phyloP scores from a whole-genome alignment of 2,113 vertebrate species.

The Corythornis cristatus region DNA sequence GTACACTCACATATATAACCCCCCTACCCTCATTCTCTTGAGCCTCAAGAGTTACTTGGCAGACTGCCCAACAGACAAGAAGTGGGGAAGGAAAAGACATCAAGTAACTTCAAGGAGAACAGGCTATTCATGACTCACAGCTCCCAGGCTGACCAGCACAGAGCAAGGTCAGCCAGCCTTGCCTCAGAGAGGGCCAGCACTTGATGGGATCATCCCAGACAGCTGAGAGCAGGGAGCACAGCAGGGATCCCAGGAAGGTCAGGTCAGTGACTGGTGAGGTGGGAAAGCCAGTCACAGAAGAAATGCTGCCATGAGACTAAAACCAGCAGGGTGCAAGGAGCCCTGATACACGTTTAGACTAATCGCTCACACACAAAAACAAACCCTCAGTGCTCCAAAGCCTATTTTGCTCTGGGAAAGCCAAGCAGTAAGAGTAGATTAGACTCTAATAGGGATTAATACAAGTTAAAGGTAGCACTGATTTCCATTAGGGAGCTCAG shows the following conservation, averaged over 20 bases:
- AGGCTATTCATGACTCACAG: neutral
- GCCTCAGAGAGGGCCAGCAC: neutral
- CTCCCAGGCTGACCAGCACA: neutral
- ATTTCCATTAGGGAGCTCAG: neutral
- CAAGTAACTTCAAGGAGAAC: neutral
- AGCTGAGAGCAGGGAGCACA: neutral
- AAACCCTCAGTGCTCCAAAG: constrained; percentile 7
- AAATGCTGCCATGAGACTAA: neutral
- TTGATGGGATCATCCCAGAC: neutral
- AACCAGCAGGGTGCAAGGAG: neutral
- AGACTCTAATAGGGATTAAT: constrained; percentile 63
- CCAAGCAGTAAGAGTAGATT: constrained; percentile 47
- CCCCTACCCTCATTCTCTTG: neutral
- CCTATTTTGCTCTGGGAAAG: constrained; percentile 11
- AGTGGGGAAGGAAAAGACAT: neutral
- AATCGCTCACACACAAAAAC: neutral
- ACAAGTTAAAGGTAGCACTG: neutral
- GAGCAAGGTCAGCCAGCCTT: neutral
- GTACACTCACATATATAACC: fast-evolving
- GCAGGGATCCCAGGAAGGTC: neutral
- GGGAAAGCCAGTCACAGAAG: neutral
- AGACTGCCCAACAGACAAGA: neutral
- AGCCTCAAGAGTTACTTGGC: neutral
- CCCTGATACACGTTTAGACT: neutral
- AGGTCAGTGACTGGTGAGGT: fast-evolving